phyloP scores from a whole-genome alignment of 2,797 vertebrate species.

The Galagoides demidoff region DNA sequence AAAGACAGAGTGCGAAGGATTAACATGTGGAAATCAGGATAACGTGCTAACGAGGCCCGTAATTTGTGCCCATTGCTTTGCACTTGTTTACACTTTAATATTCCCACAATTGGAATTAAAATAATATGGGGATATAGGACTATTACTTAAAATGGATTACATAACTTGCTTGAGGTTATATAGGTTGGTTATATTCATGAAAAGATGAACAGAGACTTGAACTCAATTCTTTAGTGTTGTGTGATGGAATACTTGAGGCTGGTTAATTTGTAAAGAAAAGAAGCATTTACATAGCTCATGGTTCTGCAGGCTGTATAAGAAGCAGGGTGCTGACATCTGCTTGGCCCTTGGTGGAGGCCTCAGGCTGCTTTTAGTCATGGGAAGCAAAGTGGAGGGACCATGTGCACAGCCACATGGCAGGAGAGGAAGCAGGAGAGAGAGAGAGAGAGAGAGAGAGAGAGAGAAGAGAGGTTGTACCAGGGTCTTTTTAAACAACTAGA shows the following conservation, averaged over 20 bases:
- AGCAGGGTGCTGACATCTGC: background rate
- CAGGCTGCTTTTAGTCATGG: background rate
- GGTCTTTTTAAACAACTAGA: background rate
- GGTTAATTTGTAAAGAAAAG: background rate
- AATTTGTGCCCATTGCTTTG: background rate
- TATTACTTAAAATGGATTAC: background rate
- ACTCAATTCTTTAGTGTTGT: background rate
- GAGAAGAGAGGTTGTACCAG: no score
- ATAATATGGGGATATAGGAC: background rate
- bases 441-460: background rate
- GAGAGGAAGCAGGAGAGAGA: background rate
- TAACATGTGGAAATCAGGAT: constrained; percentile 22
- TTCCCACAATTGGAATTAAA: background rate
- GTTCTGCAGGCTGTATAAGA: background rate
- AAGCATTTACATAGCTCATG: background rate
- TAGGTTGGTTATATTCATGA: background rate
- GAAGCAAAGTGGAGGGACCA: background rate
- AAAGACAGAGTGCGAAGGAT: background rate
- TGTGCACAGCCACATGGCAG: background rate
- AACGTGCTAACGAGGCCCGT: background rate
- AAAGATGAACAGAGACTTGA: background rate
- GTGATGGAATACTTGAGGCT: background rate
- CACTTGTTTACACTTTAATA: background rate
- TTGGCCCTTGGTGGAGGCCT: background rate
- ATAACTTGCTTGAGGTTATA: background rate